These are phyloP conservation scores for Phocoena phocoena DNA, from an alignment of 2,113 vertebrate species.

Conservation along the genomic window DNA sequence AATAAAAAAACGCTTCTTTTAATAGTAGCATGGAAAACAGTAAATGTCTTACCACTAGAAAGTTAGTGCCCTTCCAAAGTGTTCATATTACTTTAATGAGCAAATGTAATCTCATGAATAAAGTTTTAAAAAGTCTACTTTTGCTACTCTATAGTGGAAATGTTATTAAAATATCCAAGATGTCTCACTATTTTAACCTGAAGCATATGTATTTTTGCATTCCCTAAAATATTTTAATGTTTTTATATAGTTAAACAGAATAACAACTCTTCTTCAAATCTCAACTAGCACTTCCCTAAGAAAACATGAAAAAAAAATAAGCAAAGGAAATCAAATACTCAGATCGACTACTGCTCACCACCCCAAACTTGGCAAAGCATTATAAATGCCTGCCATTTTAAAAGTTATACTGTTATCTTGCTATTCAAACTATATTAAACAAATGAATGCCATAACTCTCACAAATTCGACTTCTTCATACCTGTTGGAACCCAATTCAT, in stretches of 20 bases:
- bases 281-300: constrained; percentile 61
- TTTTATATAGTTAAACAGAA: constrained; percentile 77
- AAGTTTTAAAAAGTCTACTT: background rate
- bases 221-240: constrained; percentile 76
- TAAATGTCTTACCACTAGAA: background rate
- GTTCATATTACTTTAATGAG: constrained; percentile 61
- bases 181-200: constrained; percentile 72
- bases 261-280: constrained; percentile 64
- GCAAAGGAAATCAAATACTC: constrained; percentile 66
- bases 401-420: constrained; percentile 59
- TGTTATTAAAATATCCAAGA: constrained; percentile 69
- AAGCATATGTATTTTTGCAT: constrained; percentile 68
- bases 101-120: constrained; percentile 59
- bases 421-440: constrained; percentile 61
- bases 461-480: constrained; percentile 59
- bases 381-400: background rate
- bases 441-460: constrained; percentile 23
- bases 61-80: constrained; percentile 23
- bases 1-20: constrained; percentile 60
- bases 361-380: constrained; percentile 44
- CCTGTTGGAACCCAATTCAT: background rate
- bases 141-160: constrained; percentile 72
- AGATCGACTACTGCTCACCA: constrained; percentile 30
- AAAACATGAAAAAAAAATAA: constrained; percentile 67
- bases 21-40: constrained; percentile 57